Evolutionary conservation across 1,140 invertebrate genomes (phyloP).

Genomic region (Lordiphosa collinella): DNA sequence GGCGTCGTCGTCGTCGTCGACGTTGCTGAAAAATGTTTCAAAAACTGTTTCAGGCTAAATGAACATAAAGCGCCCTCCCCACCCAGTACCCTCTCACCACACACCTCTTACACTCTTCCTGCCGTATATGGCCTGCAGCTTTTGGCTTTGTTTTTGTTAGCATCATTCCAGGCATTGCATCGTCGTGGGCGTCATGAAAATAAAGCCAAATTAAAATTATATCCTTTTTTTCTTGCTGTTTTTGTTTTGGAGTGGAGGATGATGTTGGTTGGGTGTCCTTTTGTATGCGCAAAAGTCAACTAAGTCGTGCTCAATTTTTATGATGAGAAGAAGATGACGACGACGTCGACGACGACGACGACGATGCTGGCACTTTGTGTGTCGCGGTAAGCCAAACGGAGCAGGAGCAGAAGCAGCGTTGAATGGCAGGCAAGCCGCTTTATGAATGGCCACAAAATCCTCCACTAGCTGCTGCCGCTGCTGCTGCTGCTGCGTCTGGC

Average conservation of each 20-base stretch:
- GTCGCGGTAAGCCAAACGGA: slow-evolving; percentile 42
- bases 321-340: slow-evolving; percentile 52
- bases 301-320: slow-evolving; percentile 76
- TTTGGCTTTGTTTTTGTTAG: slow-evolving; percentile 50
- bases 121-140: slow-evolving; percentile 39
- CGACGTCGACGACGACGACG: slow-evolving; percentile 10
- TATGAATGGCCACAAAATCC: slow-evolving; percentile 59
- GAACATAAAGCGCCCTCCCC: slow-evolving; percentile 59
- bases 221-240: slow-evolving; percentile 37
- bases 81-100: background rate
- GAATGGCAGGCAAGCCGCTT: slow-evolving; percentile 46
- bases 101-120: background rate
- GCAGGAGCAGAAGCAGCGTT: slow-evolving; percentile 1
- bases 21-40: slow-evolving; percentile 68
- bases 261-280: slow-evolving; percentile 31
- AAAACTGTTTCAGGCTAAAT: slow-evolving; percentile 76
- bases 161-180: slow-evolving; percentile 37
- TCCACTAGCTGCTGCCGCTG: background rate
- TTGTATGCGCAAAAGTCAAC: slow-evolving; percentile 74
- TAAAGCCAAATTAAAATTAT: slow-evolving; percentile 78
- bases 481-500: background rate
- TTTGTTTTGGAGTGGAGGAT: slow-evolving; percentile 9
- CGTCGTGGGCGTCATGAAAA: slow-evolving; percentile 63
- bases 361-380: slow-evolving; percentile 45
- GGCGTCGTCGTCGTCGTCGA: slow-evolving; percentile 28